Conservation (phyloP, 2,888 invertebrate genomes). For the Epirrita christyi region DNA sequence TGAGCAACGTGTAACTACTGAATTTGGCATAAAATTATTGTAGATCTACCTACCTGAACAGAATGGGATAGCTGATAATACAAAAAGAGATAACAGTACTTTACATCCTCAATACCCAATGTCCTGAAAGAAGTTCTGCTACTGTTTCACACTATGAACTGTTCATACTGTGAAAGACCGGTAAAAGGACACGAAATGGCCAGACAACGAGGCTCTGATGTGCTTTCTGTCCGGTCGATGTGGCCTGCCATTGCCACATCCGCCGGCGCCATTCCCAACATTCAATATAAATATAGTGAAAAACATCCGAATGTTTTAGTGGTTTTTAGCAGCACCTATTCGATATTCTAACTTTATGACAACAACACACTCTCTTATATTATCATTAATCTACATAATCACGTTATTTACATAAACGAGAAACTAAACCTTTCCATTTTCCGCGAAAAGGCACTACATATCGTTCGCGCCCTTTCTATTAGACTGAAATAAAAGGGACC, state of each 20-base stretch:
- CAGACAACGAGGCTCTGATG: conserved; percentile 60
- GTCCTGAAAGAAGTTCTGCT: conserved; percentile 26
- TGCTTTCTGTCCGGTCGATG: conserved; percentile 46
- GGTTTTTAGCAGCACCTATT: conserved; percentile 4
- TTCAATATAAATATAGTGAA: conserved; percentile 28
- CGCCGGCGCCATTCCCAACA: conserved; percentile 81
- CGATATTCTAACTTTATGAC: conserved; percentile 19
- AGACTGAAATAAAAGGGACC: too few relatives aligned
- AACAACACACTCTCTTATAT: conserved; percentile 6
- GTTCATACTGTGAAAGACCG: conserved; percentile 13
- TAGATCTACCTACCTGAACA: neutral
- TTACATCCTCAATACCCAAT: conserved; percentile 18
- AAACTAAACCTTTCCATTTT: too few relatives aligned
- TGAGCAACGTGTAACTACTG: neutral
- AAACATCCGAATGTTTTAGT: conserved; percentile 18
- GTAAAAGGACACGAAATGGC: conserved; percentile 26
- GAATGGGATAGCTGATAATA: neutral
- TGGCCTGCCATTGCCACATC: conserved; percentile 69
- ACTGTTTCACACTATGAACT: too few relatives aligned
- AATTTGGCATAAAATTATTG: too few relatives aligned
- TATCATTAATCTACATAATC: conserved; percentile 15
- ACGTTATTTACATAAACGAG: conserved; percentile 6
- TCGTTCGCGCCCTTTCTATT: too few relatives aligned
- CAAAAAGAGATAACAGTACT: conserved; percentile 9
- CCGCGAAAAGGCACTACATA: too few relatives aligned